These are phyloP conservation scores for Petrolisthes cinctipes DNA, from an alignment of 2,888 invertebrate species.

Conservation along the genomic window DNA sequence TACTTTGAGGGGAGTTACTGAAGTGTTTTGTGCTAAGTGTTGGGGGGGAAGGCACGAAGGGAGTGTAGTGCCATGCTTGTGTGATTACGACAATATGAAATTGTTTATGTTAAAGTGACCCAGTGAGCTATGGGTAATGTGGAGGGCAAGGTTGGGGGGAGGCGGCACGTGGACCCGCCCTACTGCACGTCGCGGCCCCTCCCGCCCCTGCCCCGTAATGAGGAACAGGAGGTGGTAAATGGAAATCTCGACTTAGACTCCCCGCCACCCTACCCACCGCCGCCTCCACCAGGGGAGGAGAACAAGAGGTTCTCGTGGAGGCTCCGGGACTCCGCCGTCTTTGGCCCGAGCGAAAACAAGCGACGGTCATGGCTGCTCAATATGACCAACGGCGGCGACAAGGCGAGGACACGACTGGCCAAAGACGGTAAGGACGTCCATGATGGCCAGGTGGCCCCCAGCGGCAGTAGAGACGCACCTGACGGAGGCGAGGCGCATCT, in stretches of 20 bases:
- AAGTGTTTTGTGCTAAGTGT: slow-evolving; percentile 2
- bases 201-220: slow-evolving; percentile 43
- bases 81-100: neutral
- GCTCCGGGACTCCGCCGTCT: slow-evolving; percentile 57
- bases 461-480: slow-evolving; percentile 20
- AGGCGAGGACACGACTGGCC: slow-evolving; percentile 41
- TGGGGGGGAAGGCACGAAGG: neutral
- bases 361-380: slow-evolving; percentile 56
- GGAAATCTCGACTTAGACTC: slow-evolving; percentile 42
- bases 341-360: slow-evolving; percentile 52
- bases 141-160: slow-evolving; percentile 48
- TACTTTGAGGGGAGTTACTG: slow-evolving; percentile 10
- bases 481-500: slow-evolving; percentile 18
- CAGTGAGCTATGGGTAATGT: slow-evolving; percentile 47
- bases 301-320: slow-evolving; percentile 52
- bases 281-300: slow-evolving; percentile 43
- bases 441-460: slow-evolving; percentile 37
- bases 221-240: slow-evolving; percentile 35
- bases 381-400: slow-evolving; percentile 45
- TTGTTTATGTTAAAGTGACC: slow-evolving; percentile 28
- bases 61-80: neutral
- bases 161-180: slow-evolving; percentile 52
- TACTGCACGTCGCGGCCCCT: slow-evolving; percentile 48
- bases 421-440: slow-evolving; percentile 61
- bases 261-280: slow-evolving; percentile 51